phyloP scores from a whole-genome alignment of 2,113 vertebrate species.

The Phycodurus eques region DNA sequence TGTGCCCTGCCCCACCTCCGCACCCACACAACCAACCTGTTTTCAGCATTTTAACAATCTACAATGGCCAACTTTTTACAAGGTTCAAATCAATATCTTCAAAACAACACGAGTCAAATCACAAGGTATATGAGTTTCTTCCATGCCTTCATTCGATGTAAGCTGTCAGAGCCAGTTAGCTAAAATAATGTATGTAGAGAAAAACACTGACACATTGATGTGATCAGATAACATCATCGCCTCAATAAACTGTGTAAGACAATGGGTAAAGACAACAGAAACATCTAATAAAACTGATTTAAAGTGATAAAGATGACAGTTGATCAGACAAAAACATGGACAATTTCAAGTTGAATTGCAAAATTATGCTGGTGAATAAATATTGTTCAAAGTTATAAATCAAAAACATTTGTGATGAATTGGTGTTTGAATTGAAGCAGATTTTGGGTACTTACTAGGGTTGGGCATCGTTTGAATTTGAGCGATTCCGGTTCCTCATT shows the following conservation, averaged over 20 bases:
- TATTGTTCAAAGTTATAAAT: no score
- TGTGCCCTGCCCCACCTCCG: neutral
- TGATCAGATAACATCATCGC: constrained; percentile 2
- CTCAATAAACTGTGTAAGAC: neutral
- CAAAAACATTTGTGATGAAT: neutral
- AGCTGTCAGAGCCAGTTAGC: constrained; percentile 6
- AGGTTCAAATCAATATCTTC: neutral
- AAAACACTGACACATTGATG: constrained; percentile 1
- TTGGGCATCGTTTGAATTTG: no score
- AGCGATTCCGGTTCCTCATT: no score
- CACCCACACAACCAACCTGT: neutral
- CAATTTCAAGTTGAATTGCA: neutral
- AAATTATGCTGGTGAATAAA: neutral
- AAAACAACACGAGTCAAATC: constrained; percentile 4
- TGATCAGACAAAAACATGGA: neutral
- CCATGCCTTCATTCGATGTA: neutral
- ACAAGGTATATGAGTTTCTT: constrained; percentile 1
- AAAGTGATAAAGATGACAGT: neutral
- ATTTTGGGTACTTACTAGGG: neutral
- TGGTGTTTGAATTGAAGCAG: neutral
- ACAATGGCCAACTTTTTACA: neutral
- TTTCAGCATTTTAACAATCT: neutral
- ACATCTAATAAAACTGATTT: neutral
- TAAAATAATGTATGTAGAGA: neutral
- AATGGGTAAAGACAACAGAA: neutral